phyloP scores from a whole-genome alignment of 2,113 vertebrate genomes.

The Chaetura pelagica region DNA sequence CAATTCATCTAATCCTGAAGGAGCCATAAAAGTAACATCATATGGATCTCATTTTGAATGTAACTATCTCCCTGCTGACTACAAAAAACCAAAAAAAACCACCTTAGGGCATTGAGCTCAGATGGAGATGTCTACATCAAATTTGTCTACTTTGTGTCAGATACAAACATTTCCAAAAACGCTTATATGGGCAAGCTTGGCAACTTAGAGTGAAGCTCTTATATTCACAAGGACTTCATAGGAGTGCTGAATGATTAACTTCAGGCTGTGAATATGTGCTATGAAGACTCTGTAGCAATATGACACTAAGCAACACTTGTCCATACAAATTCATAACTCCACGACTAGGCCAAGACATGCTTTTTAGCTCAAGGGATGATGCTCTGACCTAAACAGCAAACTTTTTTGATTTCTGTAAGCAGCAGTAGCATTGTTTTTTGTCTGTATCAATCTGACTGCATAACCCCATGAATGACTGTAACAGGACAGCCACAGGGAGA shows the following conservation, averaged over 20 bases:
- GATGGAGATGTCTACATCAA: not conserved
- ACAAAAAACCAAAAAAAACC: not conserved
- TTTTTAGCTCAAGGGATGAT: not conserved
- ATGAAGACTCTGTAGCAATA: not conserved
- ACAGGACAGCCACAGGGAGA: not conserved
- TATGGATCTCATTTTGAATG: not conserved
- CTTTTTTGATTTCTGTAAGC: not conserved
- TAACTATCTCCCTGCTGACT: not conserved
- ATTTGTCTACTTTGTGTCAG: not conserved
- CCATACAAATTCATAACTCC: not conserved
- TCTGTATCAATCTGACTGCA: fast-evolving
- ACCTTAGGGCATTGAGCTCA: not conserved
- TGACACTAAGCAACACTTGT: not conserved
- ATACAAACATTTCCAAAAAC: not conserved
- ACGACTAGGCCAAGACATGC: not conserved
- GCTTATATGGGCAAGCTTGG: not conserved
- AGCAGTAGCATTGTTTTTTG: fast-evolving
- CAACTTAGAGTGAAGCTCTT: not conserved
- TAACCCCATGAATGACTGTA: not conserved
- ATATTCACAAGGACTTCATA: not conserved
- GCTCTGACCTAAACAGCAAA: not conserved
- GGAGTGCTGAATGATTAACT: not conserved
- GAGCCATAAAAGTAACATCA: not conserved
- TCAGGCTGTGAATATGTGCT: not conserved
- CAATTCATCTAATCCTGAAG: not conserved